Percentiles rank a stretch among this genome's conserved stretches.
phyloP scores from a whole-genome alignment of 2,888 invertebrate genomes.

The Rhabditoides inermis region DNA sequence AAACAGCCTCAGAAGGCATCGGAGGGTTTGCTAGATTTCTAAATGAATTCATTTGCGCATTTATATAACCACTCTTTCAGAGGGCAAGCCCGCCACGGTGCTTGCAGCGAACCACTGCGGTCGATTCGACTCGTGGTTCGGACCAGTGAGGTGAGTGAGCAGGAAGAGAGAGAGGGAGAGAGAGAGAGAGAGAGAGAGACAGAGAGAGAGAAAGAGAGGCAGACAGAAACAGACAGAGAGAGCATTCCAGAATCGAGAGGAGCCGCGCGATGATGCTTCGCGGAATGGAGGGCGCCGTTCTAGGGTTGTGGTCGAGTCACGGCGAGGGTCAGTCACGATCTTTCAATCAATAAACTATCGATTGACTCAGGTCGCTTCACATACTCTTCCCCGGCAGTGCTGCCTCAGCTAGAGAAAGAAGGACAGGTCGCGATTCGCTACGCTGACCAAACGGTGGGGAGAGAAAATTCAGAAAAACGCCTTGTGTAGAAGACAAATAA shows the following conservation, averaged over 20 bases:
- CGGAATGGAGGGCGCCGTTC: constrained; percentile 75
- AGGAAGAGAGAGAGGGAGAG: constrained; percentile 3
- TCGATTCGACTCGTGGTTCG: constrained; percentile 76
- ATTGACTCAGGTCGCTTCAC: constrained; percentile 56
- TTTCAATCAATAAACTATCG: not conserved
- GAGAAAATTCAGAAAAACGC: constrained; percentile 60
- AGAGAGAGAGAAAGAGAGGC: constrained; percentile 2
- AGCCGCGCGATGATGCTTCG: constrained; percentile 69
- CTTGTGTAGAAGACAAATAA: too few species aligned
- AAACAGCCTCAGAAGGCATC: not conserved
- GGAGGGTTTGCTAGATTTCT: constrained; percentile 1
- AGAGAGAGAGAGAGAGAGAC: constrained; percentile 17
- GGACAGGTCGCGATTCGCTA: constrained; percentile 72
- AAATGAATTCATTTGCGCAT: constrained; percentile 7
- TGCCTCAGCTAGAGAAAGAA: constrained; percentile 53
- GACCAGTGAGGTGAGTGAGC: constrained; percentile 67
- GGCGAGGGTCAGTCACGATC: constrained; percentile 73
- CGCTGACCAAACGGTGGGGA: constrained; percentile 72
- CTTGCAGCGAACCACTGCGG: constrained; percentile 80
- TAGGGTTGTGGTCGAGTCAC: constrained; percentile 95
- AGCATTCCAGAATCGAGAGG: constrained; percentile 4
- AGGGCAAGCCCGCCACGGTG: constrained; percentile 29
- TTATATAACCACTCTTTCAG: constrained; percentile 2
- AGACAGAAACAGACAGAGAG: constrained; percentile 10
- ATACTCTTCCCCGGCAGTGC: constrained; percentile 55